Base-by-base conservation (phyloP, 2,888 invertebrate species). In the Melanophora roralis region DNA sequence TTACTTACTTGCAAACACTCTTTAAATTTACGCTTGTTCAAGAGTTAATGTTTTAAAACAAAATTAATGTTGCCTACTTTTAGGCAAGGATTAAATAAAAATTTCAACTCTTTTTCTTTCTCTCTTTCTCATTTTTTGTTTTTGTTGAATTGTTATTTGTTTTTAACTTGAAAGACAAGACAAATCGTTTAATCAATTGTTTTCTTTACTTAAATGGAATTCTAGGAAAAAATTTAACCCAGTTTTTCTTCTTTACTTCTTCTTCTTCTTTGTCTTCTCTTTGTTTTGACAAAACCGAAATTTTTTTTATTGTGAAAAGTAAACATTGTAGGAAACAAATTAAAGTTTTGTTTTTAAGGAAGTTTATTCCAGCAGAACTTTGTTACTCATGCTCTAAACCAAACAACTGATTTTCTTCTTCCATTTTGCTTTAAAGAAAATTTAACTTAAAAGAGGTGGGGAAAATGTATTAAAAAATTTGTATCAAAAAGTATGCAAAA, bases 161-260 rank as follows among this genome's bases (percentile, higher is more conserved):
- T 59, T 57, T 74, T 34, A 49, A 45, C 45, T 55, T 53, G 53
- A 62, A 43, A 64, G 62, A 78, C 57, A 57, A 64, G 69, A 78
- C 68, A 78, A 78, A 74, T 69, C 74, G 78, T 74, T 78, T 74
- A 59, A 78, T 74, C 74, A 74, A 74, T 59, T 69, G 34, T 69
- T 62, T 69, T 49, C 0, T 21, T 53, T 34, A 7, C 14, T 53
- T 53, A 49, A 60, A 69, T 49, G 38, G 14, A 59, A 11, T 1
- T 49, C 21, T 40, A 21, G 1, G 57, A 9, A 6, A 64, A 32
- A 38, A 34, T 12, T 19, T 8, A 74, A 78, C 78, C 74, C 53
- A 78, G 51, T 60, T 65, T 72, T 65, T 72, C 67, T 6, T 27
- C 27, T n/a, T 40, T 62, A 38, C 43, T 60, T 38, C 27, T 27